Evolutionary conservation across 2,113 vertebrate species (phyloP).

Genomic region (Physeter macrocephalus): DNA sequence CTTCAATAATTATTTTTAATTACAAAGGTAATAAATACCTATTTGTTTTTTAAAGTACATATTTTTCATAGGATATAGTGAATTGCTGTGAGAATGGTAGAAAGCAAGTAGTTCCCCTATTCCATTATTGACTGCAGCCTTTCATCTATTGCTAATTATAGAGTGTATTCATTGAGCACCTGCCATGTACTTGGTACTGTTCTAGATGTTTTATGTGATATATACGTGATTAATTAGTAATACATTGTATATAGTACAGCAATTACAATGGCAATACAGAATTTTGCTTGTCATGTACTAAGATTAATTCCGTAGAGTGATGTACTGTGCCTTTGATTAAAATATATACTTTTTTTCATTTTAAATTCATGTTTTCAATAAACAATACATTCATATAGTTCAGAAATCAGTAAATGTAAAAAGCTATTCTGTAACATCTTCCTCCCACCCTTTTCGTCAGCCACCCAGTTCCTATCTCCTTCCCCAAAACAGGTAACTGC

Average conservation of each 20-base stretch:
- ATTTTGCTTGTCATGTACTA: neutral
- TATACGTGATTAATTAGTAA: neutral
- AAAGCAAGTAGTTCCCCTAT: neutral
- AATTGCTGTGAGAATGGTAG: neutral
- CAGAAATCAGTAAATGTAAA: neutral
- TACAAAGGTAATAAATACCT: neutral
- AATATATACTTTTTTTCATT: neutral
- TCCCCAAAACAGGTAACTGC: neutral
- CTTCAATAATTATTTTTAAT: neutral
- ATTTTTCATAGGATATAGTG: neutral
- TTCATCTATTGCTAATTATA: neutral
- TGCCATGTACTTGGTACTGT: neutral
- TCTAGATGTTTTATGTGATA: neutral
- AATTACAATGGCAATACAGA: neutral
- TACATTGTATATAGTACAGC: neutral
- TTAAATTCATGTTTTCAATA: conserved; percentile 8
- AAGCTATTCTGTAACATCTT: neutral
- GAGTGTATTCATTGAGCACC: neutral
- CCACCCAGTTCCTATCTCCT: neutral
- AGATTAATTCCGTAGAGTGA: neutral
- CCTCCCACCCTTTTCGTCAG: neutral
- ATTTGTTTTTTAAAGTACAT: neutral
- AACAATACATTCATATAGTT: neutral
- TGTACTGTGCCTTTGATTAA: neutral
- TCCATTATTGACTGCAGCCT: neutral